Conservation (phyloP, 2,888 invertebrate genomes). For the Habroteleia sp. region DNA sequence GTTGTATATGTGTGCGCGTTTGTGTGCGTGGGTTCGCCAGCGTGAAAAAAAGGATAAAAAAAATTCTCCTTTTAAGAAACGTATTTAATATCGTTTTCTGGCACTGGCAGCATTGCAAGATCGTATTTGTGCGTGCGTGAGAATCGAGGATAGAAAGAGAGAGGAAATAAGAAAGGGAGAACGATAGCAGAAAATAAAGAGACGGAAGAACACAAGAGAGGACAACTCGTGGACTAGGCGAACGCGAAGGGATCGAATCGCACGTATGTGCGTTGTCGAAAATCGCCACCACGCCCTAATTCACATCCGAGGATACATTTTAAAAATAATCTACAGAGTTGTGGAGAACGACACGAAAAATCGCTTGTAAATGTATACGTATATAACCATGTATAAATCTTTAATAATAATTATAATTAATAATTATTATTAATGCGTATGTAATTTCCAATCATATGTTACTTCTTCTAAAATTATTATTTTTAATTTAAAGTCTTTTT, state of each 20-base stretch:
- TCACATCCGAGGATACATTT: conserved; percentile 54
- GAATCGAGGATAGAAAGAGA: conserved; percentile 22
- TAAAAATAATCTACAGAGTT: conserved; percentile 50
- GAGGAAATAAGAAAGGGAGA: no score
- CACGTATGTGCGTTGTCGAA: conserved; percentile 62
- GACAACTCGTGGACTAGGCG: conserved; percentile 14
- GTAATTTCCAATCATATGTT: no score
- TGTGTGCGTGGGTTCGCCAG: conserved; percentile 51
- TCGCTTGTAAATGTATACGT: no score
- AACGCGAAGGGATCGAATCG: conserved; percentile 60
- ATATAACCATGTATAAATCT: no score
- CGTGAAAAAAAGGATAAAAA: conserved; percentile 46
- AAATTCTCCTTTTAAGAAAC: conserved; percentile 51
- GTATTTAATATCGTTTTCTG: conserved; percentile 52
- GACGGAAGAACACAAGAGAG: conserved; percentile 25
- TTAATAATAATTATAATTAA: no score
- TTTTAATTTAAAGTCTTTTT: no score
- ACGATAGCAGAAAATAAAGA: conserved; percentile 57
- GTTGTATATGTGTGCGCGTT: background rate
- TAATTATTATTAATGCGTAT: no score
- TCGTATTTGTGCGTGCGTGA: conserved; percentile 35
- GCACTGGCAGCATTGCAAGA: conserved; percentile 36
- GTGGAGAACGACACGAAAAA: conserved; percentile 5
- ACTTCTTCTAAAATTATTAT: no score
- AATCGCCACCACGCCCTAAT: conserved; percentile 66